Base-by-base conservation (phyloP, 2,888 invertebrate species). In the Sinhomidia bicolor region DNA sequence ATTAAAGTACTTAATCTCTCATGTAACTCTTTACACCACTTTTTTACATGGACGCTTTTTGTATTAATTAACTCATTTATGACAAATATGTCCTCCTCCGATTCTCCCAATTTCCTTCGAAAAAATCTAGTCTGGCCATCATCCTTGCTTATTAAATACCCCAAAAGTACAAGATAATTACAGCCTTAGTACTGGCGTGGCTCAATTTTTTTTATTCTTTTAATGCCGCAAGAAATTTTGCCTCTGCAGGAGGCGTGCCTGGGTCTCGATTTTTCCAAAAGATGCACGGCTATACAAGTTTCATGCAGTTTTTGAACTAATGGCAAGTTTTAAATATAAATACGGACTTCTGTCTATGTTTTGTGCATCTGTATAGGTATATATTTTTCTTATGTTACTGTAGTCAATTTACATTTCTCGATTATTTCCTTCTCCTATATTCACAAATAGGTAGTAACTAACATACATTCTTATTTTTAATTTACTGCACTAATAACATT, bases 151-250 rank as follows among this genome's bases (percentile, higher is more conserved):
- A 85, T 85, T 85, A 85, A 85, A 79, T 79, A 54, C 85, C 65
- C 78, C 47, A 78, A 65, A 57, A 85, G 36, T 85, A 85, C 85
- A 85, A 79, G 65, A 65, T 79, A 85, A 85, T 85, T 85, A 85
- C 85, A 68, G 68, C 68, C 54, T 85, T 41, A 4, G 47, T 14
- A n/a, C 51, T 68, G 78, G 10, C 32, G 29, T 51, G 51, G 51
- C 26, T 74, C 57, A 36, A n/a, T n/a, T n/a, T n/a, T 68, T 57
- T 74, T 68, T 57, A 57, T 44, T 23, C 57, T 51, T 7, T 36
- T 20, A 1, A 20, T 79, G 85, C 85, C 85, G 79, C 85, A 65
- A 85, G 85, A 68, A 57, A 79, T 51, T 23, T 51, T 29, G 12
- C 79, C 85, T 41, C 85, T 68, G 78, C 44, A 51, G 79, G 79